These are phyloP conservation scores for Mesoligia furuncula DNA, from an alignment of 2,888 invertebrate genomes.

Conservation along the genomic window DNA sequence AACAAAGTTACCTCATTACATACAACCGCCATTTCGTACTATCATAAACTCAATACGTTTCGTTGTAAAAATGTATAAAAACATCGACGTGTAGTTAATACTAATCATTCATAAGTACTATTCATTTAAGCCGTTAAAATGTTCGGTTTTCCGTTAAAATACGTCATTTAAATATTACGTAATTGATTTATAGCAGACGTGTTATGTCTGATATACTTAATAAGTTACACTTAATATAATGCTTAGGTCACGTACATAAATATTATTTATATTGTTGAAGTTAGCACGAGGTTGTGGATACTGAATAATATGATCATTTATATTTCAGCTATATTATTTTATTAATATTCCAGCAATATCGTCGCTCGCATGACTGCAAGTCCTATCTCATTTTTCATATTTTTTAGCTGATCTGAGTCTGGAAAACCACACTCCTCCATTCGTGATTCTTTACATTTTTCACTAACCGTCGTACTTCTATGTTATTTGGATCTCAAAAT, in stretches of 20 bases:
- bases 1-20: constrained; percentile 57
- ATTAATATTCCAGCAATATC: constrained; percentile 22
- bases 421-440: too few species aligned
- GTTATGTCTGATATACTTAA: constrained; percentile 56
- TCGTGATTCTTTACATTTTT: too few species aligned
- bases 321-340: constrained; percentile 20
- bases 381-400: too few species aligned
- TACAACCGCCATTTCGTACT: constrained; percentile 41
- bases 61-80: constrained; percentile 89
- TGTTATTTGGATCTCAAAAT: too few species aligned
- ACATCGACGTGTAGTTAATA: constrained; percentile 82
- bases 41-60: constrained; percentile 67
- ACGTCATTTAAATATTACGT: constrained; percentile 65
- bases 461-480: too few species aligned
- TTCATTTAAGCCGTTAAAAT: constrained; percentile 61
- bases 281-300: constrained; percentile 33
- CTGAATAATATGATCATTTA: constrained; percentile 47
- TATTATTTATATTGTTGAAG: constrained; percentile 61
- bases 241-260: constrained; percentile 69
- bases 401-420: too few species aligned
- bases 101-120: constrained; percentile 80
- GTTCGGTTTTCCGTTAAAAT: constrained; percentile 54
- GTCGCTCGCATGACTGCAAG: too few species aligned
- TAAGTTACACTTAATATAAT: constrained; percentile 71
- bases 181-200: constrained; percentile 60